Evolutionary conservation across 53 echinoderm and acorn worm species (phyloP), one percentile per base, ranked within the genome.

Genomic region (Holothuria scabra): DNA sequence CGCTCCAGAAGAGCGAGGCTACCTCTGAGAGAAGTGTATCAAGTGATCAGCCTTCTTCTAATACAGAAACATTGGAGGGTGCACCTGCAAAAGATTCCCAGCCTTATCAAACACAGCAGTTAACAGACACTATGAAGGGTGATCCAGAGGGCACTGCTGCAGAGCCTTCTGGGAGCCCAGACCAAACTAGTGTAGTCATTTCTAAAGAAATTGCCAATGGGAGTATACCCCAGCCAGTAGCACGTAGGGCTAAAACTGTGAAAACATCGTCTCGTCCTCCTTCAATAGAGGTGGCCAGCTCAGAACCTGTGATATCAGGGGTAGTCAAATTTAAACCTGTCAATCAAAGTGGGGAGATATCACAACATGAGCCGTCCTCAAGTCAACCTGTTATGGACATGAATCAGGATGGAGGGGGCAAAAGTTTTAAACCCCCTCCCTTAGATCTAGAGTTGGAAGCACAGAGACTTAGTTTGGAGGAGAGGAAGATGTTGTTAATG

Each of bases 221-320:
- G 19, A 49, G 31, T 49, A 64, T 81, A 38, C 64, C 63, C 9
- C 63, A 71, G 71, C 85, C 82, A 3, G 70, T 89, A 44, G 80
- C 90, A 0, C 68, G 90, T 52, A 81, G 90, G 46, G 81, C 90
- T 9, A 85, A 89, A 60, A 67, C 90, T 0, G 85, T 89, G 26
- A 89, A 85, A 72, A 89, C 79, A 35, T 61, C 82, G 11, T 85
- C 85, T 14, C 70, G 90, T 1, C 90, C 90, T 21, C 90, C 90
- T 24, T 89, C 90, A 11, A 89, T 89, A 38, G 90, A 89, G 81
- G 85, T 89, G 14, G 90, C 85, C 19, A 89, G 30, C 7, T 89
- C 90, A 6, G 90, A 89, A 69, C 90, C 90, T 16, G 90, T 89
- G 46, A 74, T 85, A 2, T 62, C 82, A 7, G 90, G 90, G 24